Conservation (phyloP, 2,888 invertebrate genomes). For the Eueremaeus valkanovi region DNA sequence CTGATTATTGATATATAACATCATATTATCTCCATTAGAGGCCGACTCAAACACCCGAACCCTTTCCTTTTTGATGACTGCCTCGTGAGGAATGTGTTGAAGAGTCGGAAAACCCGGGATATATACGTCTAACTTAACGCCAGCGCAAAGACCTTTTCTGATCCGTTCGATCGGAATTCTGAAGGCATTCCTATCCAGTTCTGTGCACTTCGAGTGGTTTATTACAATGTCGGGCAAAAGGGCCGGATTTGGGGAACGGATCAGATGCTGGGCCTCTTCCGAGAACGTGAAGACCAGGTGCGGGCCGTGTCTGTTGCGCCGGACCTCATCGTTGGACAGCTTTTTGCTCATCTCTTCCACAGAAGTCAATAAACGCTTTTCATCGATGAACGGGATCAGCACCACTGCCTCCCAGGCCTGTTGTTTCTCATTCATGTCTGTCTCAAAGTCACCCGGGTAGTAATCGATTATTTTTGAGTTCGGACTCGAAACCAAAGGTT, state of each 20-base stretch:
- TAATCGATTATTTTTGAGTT: slow-evolving; percentile 79
- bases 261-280: slow-evolving; percentile 57
- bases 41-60: slow-evolving; percentile 73
- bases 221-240: slow-evolving; percentile 51
- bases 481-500: slow-evolving; percentile 66
- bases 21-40: slow-evolving; percentile 75
- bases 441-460: slow-evolving; percentile 84
- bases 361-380: slow-evolving; percentile 66
- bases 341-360: slow-evolving; percentile 66
- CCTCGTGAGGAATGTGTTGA: slow-evolving; percentile 70
- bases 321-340: slow-evolving; percentile 66
- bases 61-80: slow-evolving; percentile 44
- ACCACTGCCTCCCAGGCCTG: slow-evolving; percentile 97
- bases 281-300: slow-evolving; percentile 65
- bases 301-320: slow-evolving; percentile 77
- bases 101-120: slow-evolving; percentile 91
- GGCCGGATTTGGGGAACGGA: slow-evolving; percentile 50
- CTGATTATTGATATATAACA: slow-evolving; percentile 61
- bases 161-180: slow-evolving; percentile 48
- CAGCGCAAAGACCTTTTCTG: slow-evolving; percentile 50
- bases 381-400: slow-evolving; percentile 86
- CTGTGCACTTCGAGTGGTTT: slow-evolving; percentile 53
- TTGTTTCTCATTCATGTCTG: slow-evolving; percentile 91
- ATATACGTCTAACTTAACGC: slow-evolving; percentile 64
- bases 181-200: slow-evolving; percentile 51